Percentiles rank a stretch among this genome's conserved stretches.
phyloP scores from a whole-genome alignment of 37 sponge, comb jelly and placozoan genomes.

The Beroe ovata region DNA sequence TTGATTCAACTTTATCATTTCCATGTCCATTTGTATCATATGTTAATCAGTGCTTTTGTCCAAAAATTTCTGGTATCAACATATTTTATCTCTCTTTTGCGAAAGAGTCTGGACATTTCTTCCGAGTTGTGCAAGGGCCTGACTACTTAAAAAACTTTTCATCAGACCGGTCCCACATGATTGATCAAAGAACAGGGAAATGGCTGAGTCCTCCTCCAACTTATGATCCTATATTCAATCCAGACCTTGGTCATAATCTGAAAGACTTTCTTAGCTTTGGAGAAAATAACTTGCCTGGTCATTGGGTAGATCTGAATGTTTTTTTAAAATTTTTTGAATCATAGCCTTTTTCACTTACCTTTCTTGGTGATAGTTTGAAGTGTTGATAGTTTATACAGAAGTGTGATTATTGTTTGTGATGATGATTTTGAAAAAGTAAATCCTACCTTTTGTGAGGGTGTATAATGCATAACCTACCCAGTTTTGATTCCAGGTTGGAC shows the following conservation, averaged over 20 bases:
- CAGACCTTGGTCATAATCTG: conserved; percentile 5
- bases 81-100: background rate
- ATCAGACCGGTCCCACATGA: conserved; percentile 19
- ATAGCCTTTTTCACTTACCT: background rate
- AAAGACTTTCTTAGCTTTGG: background rate
- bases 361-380: background rate
- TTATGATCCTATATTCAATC: conserved; percentile 29
- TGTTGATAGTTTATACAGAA: too few species aligned
- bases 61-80: background rate
- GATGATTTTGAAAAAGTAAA: too few species aligned
- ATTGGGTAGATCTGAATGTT: background rate
- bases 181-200: background rate
- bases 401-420: background rate
- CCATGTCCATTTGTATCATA: background rate
- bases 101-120: background rate
- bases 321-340: background rate
- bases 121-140: background rate
- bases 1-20: background rate
- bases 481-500: too few species aligned
- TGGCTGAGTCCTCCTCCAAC: conserved; percentile 4
- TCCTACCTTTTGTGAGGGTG: too few species aligned
- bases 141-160: conserved; percentile 9
- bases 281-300: background rate
- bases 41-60: conserved; percentile 1
- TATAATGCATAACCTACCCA: too few species aligned